phyloP scores from a whole-genome alignment of 2,888 invertebrate genomes.

The Perizoma affinitatum region DNA sequence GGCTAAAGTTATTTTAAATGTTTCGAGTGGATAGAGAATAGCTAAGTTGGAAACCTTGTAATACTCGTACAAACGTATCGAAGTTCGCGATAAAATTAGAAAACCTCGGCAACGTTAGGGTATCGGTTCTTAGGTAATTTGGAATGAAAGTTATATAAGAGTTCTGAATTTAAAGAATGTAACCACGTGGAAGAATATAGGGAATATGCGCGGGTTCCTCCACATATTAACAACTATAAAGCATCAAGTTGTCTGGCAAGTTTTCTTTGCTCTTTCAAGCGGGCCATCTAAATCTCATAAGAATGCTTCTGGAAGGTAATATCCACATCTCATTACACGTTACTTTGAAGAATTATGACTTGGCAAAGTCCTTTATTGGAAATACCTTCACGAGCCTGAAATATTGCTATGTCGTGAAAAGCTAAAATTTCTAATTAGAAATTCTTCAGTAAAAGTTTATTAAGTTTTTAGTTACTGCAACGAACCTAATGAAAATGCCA shows the following conservation, averaged over 20 bases:
- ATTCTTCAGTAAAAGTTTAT: conserved; percentile 82
- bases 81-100: too few species aligned
- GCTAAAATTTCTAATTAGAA: conserved; percentile 84
- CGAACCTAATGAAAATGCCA: conserved; percentile 80
- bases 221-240: conserved; percentile 34
- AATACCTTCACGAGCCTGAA: conserved; percentile 83
- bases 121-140: too few species aligned
- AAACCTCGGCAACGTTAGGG: too few species aligned
- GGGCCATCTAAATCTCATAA: conserved; percentile 69
- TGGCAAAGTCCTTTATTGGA: conserved; percentile 84
- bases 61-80: too few species aligned
- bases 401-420: conserved; percentile 84
- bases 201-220: conserved; percentile 26
- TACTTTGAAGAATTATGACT: conserved; percentile 84
- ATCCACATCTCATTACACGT: conserved; percentile 84
- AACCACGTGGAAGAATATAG: conserved; percentile 23
- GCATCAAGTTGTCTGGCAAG: conserved; percentile 35
- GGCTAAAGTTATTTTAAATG: too few species aligned
- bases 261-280: conserved; percentile 49
- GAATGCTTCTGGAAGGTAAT: conserved; percentile 69
- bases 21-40: too few species aligned
- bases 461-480: conserved; percentile 81
- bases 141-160: background rate
- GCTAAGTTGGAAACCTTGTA: too few species aligned
- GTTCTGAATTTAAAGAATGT: conserved; percentile 23